phyloP scores from a whole-genome alignment of 2,888 invertebrate species.

The Taphrorychus bicolor region DNA sequence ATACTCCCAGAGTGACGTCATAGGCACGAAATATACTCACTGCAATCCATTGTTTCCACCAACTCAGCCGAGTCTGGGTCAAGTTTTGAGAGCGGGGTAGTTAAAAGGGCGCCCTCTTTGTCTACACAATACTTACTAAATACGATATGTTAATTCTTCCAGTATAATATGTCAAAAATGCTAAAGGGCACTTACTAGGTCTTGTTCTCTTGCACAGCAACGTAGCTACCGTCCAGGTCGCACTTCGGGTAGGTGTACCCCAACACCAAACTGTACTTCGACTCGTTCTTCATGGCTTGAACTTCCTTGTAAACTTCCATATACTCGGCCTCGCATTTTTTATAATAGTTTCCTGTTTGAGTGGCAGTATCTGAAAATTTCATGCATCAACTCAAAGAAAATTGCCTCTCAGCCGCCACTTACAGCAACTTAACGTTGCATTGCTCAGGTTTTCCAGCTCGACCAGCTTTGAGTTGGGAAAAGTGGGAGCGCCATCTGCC shows the following conservation, averaged over 20 bases:
- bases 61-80: slow-evolving; percentile 50
- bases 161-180: slow-evolving; percentile 1
- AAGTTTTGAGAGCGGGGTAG: slow-evolving; percentile 57
- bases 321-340: slow-evolving; percentile 58
- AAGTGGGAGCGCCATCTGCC: slow-evolving; percentile 62
- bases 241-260: slow-evolving; percentile 59
- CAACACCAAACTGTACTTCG: slow-evolving; percentile 49
- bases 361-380: slow-evolving; percentile 37
- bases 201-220: slow-evolving; percentile 57
- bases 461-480: slow-evolving; percentile 49
- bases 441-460: slow-evolving; percentile 52
- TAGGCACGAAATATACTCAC: too few relatives aligned
- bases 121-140: slow-evolving; percentile 66
- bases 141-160: too few relatives aligned
- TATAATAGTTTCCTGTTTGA: slow-evolving; percentile 52
- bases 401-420: slow-evolving; percentile 3
- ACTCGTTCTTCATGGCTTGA: slow-evolving; percentile 48
- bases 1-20: too few relatives aligned
- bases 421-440: slow-evolving; percentile 48
- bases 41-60: slow-evolving; percentile 66
- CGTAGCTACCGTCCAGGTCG: slow-evolving; percentile 63
- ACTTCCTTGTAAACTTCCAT: slow-evolving; percentile 51
- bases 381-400: too few relatives aligned
- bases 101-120: slow-evolving; percentile 63
- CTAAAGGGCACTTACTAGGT: slow-evolving; percentile 51